Evolutionary conservation across 2,888 invertebrate species (phyloP).

Genomic region (Physocephala rufipes): DNA sequence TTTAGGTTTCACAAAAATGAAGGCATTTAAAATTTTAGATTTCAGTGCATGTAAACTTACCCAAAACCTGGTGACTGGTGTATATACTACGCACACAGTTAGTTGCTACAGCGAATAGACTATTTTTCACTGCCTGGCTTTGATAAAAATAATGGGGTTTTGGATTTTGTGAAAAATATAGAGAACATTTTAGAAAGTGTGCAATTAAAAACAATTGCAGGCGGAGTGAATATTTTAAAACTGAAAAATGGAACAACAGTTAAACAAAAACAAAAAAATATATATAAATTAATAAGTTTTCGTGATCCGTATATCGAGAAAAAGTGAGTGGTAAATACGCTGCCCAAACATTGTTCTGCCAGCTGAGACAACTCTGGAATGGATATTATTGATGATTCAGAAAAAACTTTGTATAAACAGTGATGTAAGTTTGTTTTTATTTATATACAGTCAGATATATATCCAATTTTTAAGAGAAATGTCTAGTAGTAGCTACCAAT

Average conservation of each 20-base stretch:
- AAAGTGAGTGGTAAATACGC: constrained; percentile 9
- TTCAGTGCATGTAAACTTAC: too few species aligned
- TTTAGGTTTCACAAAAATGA: too few species aligned
- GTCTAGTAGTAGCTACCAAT: background rate
- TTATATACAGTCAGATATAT: background rate
- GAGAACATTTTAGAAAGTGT: background rate
- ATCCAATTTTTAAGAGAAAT: background rate
- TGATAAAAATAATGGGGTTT: background rate
- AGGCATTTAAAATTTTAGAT: too few species aligned
- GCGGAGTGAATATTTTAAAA: background rate
- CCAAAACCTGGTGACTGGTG: too few species aligned
- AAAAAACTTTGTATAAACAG: background rate
- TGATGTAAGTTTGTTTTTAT: constrained; percentile 29
- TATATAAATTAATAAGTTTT: background rate
- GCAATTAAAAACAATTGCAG: background rate
- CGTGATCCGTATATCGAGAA: background rate
- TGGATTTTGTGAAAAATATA: constrained; percentile 2
- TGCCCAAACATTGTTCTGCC: background rate
- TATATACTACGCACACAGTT: too few species aligned
- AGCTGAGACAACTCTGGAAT: constrained; percentile 7
- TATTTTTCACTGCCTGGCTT: constrained; percentile 19
- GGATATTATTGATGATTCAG: constrained; percentile 15
- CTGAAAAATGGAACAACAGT: constrained; percentile 9
- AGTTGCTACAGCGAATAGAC: constrained; percentile 7
- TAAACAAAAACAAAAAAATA: too few species aligned